These are phyloP conservation scores for Pentamera pediparva DNA, from an alignment of 53 echinoderm and acorn worm species.

Conservation along the genomic window DNA sequence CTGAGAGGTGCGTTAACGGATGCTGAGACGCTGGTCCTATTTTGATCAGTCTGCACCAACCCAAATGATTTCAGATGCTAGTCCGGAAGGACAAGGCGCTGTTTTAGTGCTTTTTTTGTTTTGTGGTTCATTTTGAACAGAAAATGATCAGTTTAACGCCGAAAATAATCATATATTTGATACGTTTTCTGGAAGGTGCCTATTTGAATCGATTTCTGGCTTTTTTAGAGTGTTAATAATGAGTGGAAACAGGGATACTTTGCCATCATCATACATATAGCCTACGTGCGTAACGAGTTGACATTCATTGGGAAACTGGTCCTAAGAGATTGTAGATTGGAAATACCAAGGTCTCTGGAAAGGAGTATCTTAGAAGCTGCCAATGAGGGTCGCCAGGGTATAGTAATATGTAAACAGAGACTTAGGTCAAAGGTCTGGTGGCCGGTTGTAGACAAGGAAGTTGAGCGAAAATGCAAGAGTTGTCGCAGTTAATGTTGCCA, in stretches of 20 bases:
- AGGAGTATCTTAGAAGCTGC: not conserved
- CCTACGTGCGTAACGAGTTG: not conserved
- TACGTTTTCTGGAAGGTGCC: too few relatives aligned
- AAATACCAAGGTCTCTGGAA: not conserved
- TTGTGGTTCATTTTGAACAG: too few relatives aligned
- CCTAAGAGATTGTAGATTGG: not conserved
- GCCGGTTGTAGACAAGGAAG: not conserved
- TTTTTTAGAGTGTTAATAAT: not conserved
- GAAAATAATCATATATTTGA: too few relatives aligned
- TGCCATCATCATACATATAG: not conserved
- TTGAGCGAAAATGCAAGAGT: not conserved
- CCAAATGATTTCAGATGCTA: constrained; percentile 38
- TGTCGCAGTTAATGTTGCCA: too few relatives aligned
- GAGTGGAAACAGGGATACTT: not conserved
- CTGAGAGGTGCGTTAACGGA: constrained; percentile 13
- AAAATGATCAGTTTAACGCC: too few relatives aligned
- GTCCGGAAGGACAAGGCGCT: constrained; percentile 41
- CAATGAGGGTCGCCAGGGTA: constrained; percentile 1
- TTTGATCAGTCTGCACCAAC: constrained; percentile 27
- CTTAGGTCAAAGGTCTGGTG: constrained; percentile 4
- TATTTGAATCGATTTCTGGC: too few relatives aligned
- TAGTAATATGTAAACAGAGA: not conserved
- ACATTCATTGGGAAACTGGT: not conserved
- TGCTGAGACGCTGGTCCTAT: constrained; percentile 20
- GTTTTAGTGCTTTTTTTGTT: constrained; percentile 18